These are phyloP conservation scores for Gallinago undulata DNA, from an alignment of 2,113 vertebrate species.

Conservation along the genomic window DNA sequence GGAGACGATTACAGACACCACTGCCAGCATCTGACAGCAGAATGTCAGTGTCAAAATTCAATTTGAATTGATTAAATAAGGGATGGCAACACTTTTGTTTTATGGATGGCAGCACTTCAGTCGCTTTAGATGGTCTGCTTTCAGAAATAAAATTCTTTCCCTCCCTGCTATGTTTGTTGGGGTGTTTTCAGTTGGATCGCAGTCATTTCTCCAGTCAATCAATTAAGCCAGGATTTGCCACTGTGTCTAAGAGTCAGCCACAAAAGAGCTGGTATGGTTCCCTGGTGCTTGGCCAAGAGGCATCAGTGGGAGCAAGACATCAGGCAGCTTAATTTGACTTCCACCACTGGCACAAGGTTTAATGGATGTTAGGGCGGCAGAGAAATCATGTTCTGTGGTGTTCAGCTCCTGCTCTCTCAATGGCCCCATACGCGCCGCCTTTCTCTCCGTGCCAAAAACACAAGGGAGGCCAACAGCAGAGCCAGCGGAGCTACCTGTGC, in stretches of 20 bases:
- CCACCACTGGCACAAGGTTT: conserved; percentile 28
- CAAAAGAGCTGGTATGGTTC: conserved; percentile 36
- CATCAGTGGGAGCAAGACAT: conserved; percentile 14
- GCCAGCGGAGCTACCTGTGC: background rate
- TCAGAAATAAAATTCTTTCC: conserved; percentile 48
- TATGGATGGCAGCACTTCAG: conserved; percentile 65
- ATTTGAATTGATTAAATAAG: conserved; percentile 58
- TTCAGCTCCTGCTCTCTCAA: background rate
- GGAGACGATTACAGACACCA: conserved; percentile 36
- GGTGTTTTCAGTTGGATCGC: background rate
- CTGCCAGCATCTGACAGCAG: conserved; percentile 50
- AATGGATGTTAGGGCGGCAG: conserved; percentile 36
- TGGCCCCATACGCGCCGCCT: background rate
- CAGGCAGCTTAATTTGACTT: conserved; percentile 22
- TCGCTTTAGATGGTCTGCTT: conserved; percentile 27
- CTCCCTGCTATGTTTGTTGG: conserved; percentile 39
- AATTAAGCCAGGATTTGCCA: conserved; percentile 56
- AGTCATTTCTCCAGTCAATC: conserved; percentile 40
- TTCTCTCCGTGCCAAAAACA: background rate
- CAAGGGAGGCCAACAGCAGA: background rate
- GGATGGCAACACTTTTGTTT: conserved; percentile 65
- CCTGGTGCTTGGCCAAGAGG: conserved; percentile 25
- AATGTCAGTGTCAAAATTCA: conserved; percentile 61
- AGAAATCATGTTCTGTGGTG: conserved; percentile 22
- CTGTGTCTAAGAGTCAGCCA: conserved; percentile 35